These are phyloP conservation scores for Phyllostomus discolor DNA, from an alignment of 2,113 vertebrate genomes.

Conservation along the genomic window DNA sequence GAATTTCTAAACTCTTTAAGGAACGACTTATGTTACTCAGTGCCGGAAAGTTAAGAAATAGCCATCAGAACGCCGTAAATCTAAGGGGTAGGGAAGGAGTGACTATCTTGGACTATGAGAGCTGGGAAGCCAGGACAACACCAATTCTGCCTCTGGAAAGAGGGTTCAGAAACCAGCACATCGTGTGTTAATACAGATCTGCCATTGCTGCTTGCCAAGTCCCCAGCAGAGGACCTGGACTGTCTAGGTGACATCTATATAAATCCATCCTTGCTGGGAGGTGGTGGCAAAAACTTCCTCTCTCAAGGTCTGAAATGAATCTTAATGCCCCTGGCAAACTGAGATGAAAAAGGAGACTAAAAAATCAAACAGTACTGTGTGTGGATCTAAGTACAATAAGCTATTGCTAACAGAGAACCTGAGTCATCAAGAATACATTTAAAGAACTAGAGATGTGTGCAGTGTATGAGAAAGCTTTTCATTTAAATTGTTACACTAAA, in stretches of 20 bases:
- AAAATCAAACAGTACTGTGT: background rate
- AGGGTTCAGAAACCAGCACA: background rate
- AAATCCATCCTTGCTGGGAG: background rate
- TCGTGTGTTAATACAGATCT: background rate
- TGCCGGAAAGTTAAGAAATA: background rate
- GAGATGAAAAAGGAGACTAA: background rate
- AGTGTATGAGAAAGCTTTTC: slow-evolving; percentile 37
- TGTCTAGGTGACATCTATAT: background rate
- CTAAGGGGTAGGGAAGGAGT: background rate
- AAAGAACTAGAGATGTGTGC: background rate
- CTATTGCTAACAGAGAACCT: slow-evolving; percentile 1
- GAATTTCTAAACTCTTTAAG: background rate
- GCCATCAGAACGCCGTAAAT: background rate
- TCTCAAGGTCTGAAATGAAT: background rate
- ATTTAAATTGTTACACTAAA: slow-evolving; percentile 16
- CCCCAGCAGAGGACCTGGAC: background rate
- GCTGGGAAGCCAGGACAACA: background rate
- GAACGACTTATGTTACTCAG: background rate
- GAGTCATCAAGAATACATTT: background rate
- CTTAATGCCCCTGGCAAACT: background rate
- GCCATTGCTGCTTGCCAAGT: background rate
- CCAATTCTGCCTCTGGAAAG: background rate
- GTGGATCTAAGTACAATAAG: slow-evolving; percentile 18
- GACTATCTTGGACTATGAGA: background rate
- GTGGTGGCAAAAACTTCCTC: background rate